Evolutionary conservation across 2,888 invertebrate species (phyloP).

Genomic region (Drosophila meridionalis): DNA sequence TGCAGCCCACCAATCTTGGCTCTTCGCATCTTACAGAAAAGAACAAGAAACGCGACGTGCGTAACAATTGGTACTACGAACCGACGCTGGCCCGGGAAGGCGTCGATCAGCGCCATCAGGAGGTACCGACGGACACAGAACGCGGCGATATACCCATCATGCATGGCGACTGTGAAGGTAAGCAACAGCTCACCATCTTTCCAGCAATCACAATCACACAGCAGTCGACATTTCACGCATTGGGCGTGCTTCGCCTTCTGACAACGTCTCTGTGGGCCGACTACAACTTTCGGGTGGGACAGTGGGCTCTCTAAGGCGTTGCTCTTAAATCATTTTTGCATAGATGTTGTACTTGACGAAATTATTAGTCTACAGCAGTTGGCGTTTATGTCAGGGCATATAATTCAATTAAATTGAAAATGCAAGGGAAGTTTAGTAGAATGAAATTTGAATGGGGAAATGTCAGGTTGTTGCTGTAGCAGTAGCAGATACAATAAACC

Average conservation of each 20-base stretch:
- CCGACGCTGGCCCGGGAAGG: slow-evolving; percentile 73
- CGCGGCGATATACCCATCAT: slow-evolving; percentile 89
- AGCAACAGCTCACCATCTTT: slow-evolving; percentile 36
- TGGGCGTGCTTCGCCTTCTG: slow-evolving; percentile 45
- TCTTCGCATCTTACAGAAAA: slow-evolving; percentile 77
- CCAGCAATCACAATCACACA: slow-evolving; percentile 36
- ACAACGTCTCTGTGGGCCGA: slow-evolving; percentile 47
- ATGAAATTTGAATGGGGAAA: not conserved
- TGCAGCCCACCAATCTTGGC: slow-evolving; percentile 40
- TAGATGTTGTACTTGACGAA: slow-evolving; percentile 50
- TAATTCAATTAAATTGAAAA: slow-evolving; percentile 68
- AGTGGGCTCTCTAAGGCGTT: slow-evolving; percentile 47
- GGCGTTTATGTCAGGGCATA: slow-evolving; percentile 63
- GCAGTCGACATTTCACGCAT: slow-evolving; percentile 45
- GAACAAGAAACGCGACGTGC: slow-evolving; percentile 85
- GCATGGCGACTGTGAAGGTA: slow-evolving; percentile 87
- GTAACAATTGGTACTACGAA: slow-evolving; percentile 84
- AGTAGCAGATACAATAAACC: not conserved
- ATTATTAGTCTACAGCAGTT: slow-evolving; percentile 60
- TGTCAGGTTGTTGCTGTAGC: not conserved
- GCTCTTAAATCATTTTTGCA: slow-evolving; percentile 30
- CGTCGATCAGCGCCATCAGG: slow-evolving; percentile 81
- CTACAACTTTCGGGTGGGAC: slow-evolving; percentile 15
- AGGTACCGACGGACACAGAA: slow-evolving; percentile 84
- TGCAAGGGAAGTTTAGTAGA: not conserved